These are phyloP conservation scores for Apodemia zela DNA, from an alignment of 2,888 invertebrate genomes.

Conservation along the genomic window DNA sequence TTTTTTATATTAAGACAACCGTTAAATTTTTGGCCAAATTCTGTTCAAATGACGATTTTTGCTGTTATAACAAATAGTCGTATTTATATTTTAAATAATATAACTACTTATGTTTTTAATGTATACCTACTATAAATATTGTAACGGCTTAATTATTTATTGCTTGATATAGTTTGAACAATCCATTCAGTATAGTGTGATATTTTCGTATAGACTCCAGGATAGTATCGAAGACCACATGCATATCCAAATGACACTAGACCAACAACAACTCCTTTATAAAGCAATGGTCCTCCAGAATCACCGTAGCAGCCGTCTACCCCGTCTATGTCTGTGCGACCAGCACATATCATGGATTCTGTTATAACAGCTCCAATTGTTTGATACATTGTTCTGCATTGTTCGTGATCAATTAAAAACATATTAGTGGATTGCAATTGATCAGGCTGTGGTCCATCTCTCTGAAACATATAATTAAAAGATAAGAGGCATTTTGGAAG, in stretches of 20 bases:
- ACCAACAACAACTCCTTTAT: constrained; percentile 65
- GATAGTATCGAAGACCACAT: constrained; percentile 63
- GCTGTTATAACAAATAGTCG: too few species aligned
- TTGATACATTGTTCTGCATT: constrained; percentile 53
- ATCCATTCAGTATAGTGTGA: constrained; percentile 68
- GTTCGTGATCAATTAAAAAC: constrained; percentile 48
- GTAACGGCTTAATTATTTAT: constrained; percentile 44
- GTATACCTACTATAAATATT: too few species aligned
- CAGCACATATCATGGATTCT: constrained; percentile 68
- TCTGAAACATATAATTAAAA: constrained; percentile 39
- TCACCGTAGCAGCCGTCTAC: constrained; percentile 70
- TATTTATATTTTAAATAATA: too few species aligned
- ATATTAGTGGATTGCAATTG: constrained; percentile 58
- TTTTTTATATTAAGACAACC: too few species aligned
- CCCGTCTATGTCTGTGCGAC: constrained; percentile 55
- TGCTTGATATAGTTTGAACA: constrained; percentile 49
- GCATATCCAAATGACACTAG: constrained; percentile 68
- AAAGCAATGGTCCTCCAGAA: constrained; percentile 67
- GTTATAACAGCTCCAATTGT: constrained; percentile 55
- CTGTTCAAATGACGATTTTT: too few species aligned
- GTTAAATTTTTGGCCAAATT: too few species aligned
- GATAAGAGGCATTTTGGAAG: too few species aligned
- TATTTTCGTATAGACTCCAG: constrained; percentile 69
- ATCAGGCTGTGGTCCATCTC: constrained; percentile 56
- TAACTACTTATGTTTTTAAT: too few species aligned